These are phyloP conservation scores for Cololabis saira DNA, from an alignment of 2,113 vertebrate genomes.

Conservation along the genomic window DNA sequence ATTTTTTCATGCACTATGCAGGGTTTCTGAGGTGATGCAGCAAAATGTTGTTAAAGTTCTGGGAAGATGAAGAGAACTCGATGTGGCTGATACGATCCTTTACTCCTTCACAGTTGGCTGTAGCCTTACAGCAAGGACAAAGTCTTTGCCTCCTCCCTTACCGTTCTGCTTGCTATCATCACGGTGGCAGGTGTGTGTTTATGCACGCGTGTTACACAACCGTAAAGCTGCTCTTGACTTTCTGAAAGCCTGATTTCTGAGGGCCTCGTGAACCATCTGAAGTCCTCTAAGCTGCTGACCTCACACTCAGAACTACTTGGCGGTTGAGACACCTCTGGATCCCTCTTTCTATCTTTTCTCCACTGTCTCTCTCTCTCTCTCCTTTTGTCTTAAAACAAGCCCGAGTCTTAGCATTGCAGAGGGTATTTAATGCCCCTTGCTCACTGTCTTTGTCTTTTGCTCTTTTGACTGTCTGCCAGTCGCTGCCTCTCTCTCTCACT, in stretches of 20 bases:
- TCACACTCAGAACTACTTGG: constrained; percentile 42
- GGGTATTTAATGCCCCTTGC: constrained; percentile 64
- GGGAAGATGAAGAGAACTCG: constrained; percentile 45
- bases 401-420: constrained; percentile 40
- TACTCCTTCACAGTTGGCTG: constrained; percentile 59
- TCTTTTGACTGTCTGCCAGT: constrained; percentile 69
- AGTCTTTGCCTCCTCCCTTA: constrained; percentile 31
- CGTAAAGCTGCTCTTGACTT: constrained; percentile 40
- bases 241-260: constrained; percentile 60
- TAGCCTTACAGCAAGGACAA: constrained; percentile 65
- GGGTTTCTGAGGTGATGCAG: constrained; percentile 22
- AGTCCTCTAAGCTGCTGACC: constrained; percentile 68
- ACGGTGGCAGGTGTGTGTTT: constrained; percentile 19
- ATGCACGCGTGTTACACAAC: constrained; percentile 11
- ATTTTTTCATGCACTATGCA: neutral
- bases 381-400: constrained; percentile 61
- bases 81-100: constrained; percentile 57
- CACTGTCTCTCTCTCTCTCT: constrained; percentile 21
- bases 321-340: constrained; percentile 32
- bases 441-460: constrained; percentile 66
- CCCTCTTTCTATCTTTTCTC: constrained; percentile 19
- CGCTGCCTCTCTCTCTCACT: constrained; percentile 52
- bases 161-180: constrained; percentile 24
- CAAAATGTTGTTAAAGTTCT: constrained; percentile 20
- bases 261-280: constrained; percentile 51